A percentile compares a stretch with the other conserved stretches of the same genome.
Conservation (phyloP, 2,113 vertebrate species). For the Gadus macrocephalus region DNA sequence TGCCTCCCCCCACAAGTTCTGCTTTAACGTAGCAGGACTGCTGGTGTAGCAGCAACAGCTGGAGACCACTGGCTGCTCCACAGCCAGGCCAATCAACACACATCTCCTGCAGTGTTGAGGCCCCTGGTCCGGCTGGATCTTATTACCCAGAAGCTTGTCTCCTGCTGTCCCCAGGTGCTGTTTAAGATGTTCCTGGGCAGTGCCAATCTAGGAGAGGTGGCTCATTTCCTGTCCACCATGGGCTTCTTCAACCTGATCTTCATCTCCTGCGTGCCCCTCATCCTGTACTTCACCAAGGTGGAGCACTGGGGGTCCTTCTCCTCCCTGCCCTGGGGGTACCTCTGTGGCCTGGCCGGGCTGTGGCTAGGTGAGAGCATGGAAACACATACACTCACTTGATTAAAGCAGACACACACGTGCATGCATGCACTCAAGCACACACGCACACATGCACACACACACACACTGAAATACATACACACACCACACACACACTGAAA, state of each 20-base stretch:
- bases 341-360: constrained; percentile 93
- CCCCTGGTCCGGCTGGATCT: not conserved
- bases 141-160: not conserved
- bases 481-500: not conserved
- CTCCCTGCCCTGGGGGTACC: constrained; percentile 92
- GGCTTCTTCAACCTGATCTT: constrained; percentile 98
- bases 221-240: constrained; percentile 94
- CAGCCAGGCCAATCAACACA: not conserved
- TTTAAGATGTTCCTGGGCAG: constrained; percentile 99
- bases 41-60: no score
- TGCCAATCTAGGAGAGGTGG: constrained; percentile 91
- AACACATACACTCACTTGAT: not conserved
- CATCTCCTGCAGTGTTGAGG: no score
- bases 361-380: constrained; percentile 84
- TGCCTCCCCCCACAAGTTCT: no score
- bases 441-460: not conserved
- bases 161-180: constrained; percentile 77
- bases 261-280: constrained; percentile 91
- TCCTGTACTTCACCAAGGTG: constrained; percentile 93
- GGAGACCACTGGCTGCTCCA: not conserved
- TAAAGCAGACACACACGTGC: no score
- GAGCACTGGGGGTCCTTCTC: constrained; percentile 96
- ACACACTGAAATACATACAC: constrained; percentile 8
- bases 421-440: not conserved
- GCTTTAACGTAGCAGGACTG: no score